These are phyloP conservation scores for Caenorhabditis sp. DNA, from an alignment of 2,888 invertebrate species.

Conservation along the genomic window DNA sequence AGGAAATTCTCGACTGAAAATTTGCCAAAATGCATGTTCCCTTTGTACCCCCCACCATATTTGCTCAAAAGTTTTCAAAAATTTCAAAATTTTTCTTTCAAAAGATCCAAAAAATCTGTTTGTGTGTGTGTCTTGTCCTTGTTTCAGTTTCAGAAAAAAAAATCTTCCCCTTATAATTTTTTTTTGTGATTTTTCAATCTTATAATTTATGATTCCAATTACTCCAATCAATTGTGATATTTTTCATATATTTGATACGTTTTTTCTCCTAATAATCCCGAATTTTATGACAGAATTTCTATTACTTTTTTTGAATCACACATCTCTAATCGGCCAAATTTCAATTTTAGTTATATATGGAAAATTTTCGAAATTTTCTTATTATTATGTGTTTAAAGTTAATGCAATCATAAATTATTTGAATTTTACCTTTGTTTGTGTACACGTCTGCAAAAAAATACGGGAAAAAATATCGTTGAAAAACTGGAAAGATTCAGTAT, in stretches of 20 bases:
- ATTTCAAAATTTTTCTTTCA: background rate
- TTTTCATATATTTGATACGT: background rate
- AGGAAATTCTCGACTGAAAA: slow-evolving; percentile 5
- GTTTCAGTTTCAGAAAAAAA: slow-evolving; percentile 46
- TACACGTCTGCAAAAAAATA: slow-evolving; percentile 36
- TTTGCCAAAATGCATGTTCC: slow-evolving; percentile 61
- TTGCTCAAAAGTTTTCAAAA: slow-evolving; percentile 58
- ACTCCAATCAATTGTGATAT: slow-evolving; percentile 20
- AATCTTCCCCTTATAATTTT: slow-evolving; percentile 9
- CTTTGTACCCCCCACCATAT: slow-evolving; percentile 41
- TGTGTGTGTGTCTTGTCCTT: slow-evolving; percentile 46
- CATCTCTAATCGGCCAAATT: no score
- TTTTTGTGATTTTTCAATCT: slow-evolving; percentile 20
- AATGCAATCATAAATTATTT: slow-evolving; percentile 49
- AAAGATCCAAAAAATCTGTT: background rate
- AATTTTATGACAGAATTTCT: slow-evolving; percentile 28
- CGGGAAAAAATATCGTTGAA: background rate
- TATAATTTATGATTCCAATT: slow-evolving; percentile 51
- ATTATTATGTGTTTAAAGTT: background rate
- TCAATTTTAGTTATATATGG: slow-evolving; percentile 2
- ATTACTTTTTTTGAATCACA: background rate
- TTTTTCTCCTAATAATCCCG: no score
- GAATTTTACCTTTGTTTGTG: slow-evolving; percentile 60
- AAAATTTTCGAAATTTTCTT: slow-evolving; percentile 26
- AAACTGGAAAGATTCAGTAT: background rate